A percentile compares a stretch with the other conserved stretches of the same genome.
These are phyloP conservation scores for Lasioglossum oenotherae DNA, from an alignment of 2,888 invertebrate genomes.

Conservation along the genomic window DNA sequence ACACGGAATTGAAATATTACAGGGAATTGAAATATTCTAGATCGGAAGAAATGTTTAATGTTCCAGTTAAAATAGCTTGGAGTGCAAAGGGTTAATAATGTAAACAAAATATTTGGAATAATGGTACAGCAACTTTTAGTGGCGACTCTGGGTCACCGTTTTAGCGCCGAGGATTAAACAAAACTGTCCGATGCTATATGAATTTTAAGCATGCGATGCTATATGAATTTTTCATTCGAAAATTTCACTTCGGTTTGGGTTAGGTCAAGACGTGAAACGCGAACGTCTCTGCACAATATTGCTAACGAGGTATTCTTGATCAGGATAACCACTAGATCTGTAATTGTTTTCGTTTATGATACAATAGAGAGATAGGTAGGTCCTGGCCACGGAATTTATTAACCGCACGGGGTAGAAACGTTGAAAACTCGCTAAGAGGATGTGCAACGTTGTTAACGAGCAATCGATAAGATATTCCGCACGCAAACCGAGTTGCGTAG, in stretches of 20 bases:
- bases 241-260: neutral
- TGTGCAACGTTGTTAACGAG: slow-evolving; percentile 46
- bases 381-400: slow-evolving; percentile 37
- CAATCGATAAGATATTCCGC: slow-evolving; percentile 47
- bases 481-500: slow-evolving; percentile 21
- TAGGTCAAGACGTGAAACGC: neutral
- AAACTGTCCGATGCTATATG: no score
- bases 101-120: no score
- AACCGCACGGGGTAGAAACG: neutral
- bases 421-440: slow-evolving; percentile 40
- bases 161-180: no score
- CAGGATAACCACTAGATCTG: neutral
- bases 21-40: no score
- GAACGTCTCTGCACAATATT: neutral
- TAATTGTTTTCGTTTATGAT: slow-evolving; percentile 51
- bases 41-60: no score
- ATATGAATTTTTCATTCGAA: neutral
- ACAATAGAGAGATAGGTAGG: slow-evolving; percentile 27
- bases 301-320: neutral
- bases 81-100: no score
- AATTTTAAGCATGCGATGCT: no score
- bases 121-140: no score
- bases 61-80: no score
- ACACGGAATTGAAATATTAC: no score
- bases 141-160: no score